Base-by-base conservation (phyloP, 2,888 invertebrate species). In the Noctuana brunneofusca region DNA sequence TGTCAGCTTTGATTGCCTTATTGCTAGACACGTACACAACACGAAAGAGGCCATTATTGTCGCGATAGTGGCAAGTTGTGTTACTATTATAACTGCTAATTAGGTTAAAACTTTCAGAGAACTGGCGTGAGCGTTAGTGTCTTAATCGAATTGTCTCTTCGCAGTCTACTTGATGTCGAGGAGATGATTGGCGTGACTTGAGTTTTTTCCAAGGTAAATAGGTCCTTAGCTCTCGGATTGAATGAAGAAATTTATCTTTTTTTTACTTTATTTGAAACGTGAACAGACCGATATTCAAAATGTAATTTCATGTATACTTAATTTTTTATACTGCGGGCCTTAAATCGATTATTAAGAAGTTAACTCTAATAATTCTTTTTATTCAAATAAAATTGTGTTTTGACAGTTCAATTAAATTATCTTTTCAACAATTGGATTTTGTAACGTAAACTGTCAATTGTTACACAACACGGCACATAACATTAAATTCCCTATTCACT, bases 111-210 rank as follows among this genome's bases (percentile, higher is more conserved):
- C 66, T 67, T 67, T 50, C 55, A 56, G 54, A 32, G 60, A 24
- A 46, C 59, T 50, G 60, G 53, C 58, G 55, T 48, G 46, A 64
- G 66, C 63, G 67, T 68, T 69, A 66, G 67, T 65, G 67, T 62
- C 64, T 65, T 70, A 70, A 72, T 71, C 65, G 59, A 69, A 67
- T 72, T 72, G 66, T 24, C 24, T 49, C 12, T 43, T 41, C 65
- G 52, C 55, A 58, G 41, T 38, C 18, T 46, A 60, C 53, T 54
- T 35, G 30, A 11, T 8, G 30, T 32, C 9, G 30, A 32, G 8
- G 11, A 32, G 11, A 32, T 32, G 9, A 32, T 32, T 32, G 9
- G 1, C 30, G 11, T 32, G 9, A 11, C 8, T 32, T 11, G 11
- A 32, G 30, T 32, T 1, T 32, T 32, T 32, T 32, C 2, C 11